Evolutionary conservation across 2,113 vertebrate genomes (phyloP).

Genomic region (Sakesphorus luctuosus): DNA sequence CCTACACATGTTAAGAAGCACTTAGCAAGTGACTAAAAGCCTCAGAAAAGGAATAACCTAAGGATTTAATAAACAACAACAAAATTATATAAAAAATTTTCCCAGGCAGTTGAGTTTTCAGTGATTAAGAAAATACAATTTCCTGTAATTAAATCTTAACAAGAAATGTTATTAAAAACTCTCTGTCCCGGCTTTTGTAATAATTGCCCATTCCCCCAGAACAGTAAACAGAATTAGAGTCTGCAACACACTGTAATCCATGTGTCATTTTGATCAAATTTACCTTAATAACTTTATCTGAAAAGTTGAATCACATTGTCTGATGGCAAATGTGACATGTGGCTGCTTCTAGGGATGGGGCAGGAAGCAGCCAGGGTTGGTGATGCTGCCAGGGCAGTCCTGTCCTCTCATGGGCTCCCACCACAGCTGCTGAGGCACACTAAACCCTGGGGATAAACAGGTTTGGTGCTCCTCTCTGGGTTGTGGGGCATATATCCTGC

Average conservation of each 20-base stretch:
- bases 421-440: background rate
- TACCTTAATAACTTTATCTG: conserved; percentile 80
- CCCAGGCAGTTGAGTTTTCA: conserved; percentile 82
- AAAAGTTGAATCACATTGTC: conserved; percentile 52
- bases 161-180: conserved; percentile 87
- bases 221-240: conserved; percentile 85
- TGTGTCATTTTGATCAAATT: conserved; percentile 82
- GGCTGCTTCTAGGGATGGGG: background rate
- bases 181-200: conserved; percentile 81
- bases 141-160: conserved; percentile 87
- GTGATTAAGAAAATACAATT: conserved; percentile 87
- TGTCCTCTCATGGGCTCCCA: background rate
- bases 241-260: conserved; percentile 77
- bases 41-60: conserved; percentile 79
- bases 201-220: conserved; percentile 81
- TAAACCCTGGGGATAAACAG: background rate
- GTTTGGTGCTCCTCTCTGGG: background rate
- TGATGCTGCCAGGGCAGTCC: background rate
- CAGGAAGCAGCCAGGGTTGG: background rate
- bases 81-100: conserved; percentile 79
- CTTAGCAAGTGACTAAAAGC: conserved; percentile 75
- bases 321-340: background rate
- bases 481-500: accelerated
- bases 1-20: conserved; percentile 73
- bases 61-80: conserved; percentile 84